A percentile compares a stretch with the other conserved stretches of the same genome.
phyloP scores from a whole-genome alignment of 2,113 vertebrate species.

The Diadophis punctatus region DNA sequence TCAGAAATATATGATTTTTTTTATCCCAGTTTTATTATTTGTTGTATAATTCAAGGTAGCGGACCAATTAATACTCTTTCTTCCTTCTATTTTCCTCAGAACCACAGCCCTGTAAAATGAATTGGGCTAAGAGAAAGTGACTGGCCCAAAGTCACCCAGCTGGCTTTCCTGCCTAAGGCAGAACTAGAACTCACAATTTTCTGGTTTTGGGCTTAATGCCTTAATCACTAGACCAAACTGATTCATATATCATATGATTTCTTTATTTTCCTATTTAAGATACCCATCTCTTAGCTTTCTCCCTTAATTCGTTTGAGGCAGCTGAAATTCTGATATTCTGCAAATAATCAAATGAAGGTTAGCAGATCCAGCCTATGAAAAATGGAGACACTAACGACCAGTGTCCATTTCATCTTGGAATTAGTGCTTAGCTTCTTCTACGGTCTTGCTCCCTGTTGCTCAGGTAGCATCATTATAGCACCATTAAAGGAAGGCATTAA shows the following conservation, averaged over 20 bases:
- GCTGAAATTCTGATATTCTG: not conserved
- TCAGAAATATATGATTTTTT: not conserved
- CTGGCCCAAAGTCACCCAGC: too few species aligned
- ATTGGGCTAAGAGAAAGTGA: too few species aligned
- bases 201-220: too few species aligned
- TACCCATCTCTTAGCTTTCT: not conserved
- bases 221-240: too few species aligned
- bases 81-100: too few species aligned
- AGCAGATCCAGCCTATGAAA: not conserved
- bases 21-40: too few species aligned
- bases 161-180: too few species aligned
- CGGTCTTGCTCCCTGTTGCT: not conserved
- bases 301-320: not conserved
- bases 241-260: not conserved
- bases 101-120: too few species aligned
- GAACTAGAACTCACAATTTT: too few species aligned
- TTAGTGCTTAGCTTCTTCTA: not conserved
- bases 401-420: not conserved
- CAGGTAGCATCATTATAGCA: not conserved
- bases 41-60: too few species aligned
- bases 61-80: too few species aligned
- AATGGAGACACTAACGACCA: not conserved
- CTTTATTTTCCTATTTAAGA: not conserved
- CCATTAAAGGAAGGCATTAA: not conserved
- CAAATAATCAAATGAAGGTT: not conserved